Evolutionary conservation across 2,797 vertebrate genomes (phyloP).

Genomic region (Pangasius macronema): DNA sequence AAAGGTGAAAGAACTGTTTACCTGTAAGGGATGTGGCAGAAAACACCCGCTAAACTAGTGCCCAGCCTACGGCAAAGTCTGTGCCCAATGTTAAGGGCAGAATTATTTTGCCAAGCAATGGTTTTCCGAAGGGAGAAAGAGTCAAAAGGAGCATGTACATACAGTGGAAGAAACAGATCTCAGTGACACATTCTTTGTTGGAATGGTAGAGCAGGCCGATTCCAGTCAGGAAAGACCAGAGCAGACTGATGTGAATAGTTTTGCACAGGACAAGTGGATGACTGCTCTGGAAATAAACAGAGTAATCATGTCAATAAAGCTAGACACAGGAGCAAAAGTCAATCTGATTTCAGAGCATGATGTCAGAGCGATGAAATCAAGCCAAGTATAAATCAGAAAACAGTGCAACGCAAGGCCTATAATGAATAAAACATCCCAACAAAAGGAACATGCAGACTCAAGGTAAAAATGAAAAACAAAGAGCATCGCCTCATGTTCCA

Average conservation of each 20-base stretch:
- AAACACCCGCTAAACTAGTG: no score
- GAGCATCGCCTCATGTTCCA: no score
- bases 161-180: constrained; percentile 29
- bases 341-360: constrained; percentile 37
- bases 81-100: no score
- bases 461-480: no score
- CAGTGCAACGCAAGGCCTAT: constrained; percentile 45
- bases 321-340: constrained; percentile 43
- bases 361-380: constrained; percentile 47
- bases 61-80: no score
- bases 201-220: constrained; percentile 27
- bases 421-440: constrained; percentile 34
- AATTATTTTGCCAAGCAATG: no score
- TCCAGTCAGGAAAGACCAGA: neutral
- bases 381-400: constrained; percentile 18
- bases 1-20: no score
- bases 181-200: constrained; percentile 46
- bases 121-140: no score
- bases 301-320: constrained; percentile 11
- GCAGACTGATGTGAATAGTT: neutral
- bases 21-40: no score
- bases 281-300: constrained; percentile 10
- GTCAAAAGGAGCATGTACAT: no score
- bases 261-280: constrained; percentile 31
- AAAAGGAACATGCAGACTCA: no score